Evolutionary conservation across 2,797 vertebrate species (phyloP).

Genomic region (Mus spretus): DNA sequence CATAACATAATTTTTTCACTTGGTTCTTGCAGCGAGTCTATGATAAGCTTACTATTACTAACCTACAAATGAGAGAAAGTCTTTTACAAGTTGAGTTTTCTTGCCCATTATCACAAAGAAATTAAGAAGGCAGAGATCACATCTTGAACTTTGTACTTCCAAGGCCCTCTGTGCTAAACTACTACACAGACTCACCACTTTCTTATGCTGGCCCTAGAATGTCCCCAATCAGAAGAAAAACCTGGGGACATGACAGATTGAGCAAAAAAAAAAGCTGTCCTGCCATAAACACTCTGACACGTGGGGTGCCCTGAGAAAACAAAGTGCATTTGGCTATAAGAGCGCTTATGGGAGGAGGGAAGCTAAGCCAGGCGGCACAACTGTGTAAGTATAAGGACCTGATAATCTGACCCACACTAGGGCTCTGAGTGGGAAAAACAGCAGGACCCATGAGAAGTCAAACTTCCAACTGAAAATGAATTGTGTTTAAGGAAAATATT

Average conservation of each 20-base stretch:
- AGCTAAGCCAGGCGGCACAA: not conserved
- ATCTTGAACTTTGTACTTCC: not conserved
- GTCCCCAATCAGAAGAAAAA: not conserved
- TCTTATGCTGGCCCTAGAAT: not conserved
- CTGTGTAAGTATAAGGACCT: not conserved
- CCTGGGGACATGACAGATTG: not conserved
- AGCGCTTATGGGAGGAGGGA: not conserved
- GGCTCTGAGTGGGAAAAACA: conserved; percentile 18
- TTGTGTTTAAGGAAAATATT: conserved; percentile 65
- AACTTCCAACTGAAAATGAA: conserved; percentile 57
- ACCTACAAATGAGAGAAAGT: not conserved
- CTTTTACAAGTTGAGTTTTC: not conserved
- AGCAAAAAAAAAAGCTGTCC: not conserved
- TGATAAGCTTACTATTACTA: not conserved
- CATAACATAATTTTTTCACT: not conserved
- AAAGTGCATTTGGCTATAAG: conserved; percentile 27
- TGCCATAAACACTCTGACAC: not conserved
- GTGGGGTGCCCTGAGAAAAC: not conserved
- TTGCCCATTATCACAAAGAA: not conserved
- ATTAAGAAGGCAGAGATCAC: not conserved
- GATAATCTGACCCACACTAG: not conserved
- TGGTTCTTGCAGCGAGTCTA: not conserved
- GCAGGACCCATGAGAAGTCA: conserved; percentile 42
- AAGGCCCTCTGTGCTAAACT: not conserved
- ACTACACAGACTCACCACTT: not conserved